Percentiles rank a stretch among this genome's conserved stretches.
Evolutionary conservation across 2,797 vertebrate genomes (phyloP).

Genomic region (Macroramphosus scolopax): DNA sequence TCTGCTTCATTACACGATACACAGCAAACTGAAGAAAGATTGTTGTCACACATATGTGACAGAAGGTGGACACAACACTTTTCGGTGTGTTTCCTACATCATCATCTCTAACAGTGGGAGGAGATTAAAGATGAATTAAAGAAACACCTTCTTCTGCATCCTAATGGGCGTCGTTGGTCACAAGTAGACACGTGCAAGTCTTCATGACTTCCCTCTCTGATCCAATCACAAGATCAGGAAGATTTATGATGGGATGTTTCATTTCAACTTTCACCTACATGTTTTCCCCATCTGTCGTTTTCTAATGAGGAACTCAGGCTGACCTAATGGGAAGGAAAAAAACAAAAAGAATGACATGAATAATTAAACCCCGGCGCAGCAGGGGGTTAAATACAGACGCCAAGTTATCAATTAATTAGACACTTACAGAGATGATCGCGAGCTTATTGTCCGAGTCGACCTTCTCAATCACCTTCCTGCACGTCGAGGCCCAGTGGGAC

Average conservation of each 20-base stretch:
- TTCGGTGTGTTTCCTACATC: too few relatives aligned
- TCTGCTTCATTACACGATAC: too few relatives aligned
- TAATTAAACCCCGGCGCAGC: conserved; percentile 31
- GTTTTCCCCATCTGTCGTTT: conserved; percentile 16
- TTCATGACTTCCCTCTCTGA: conserved; percentile 13
- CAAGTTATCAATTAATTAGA: conserved; percentile 47
- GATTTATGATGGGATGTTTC: conserved; percentile 13
- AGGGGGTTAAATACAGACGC: conserved; percentile 43
- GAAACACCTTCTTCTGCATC: too few relatives aligned
- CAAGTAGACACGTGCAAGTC: too few relatives aligned
- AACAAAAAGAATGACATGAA: conserved; percentile 36
- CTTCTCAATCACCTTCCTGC: too few relatives aligned
- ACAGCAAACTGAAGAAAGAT: too few relatives aligned
- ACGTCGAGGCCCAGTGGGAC: too few relatives aligned
- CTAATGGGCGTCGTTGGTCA: too few relatives aligned
- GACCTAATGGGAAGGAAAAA: conserved; percentile 29
- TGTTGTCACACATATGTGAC: too few relatives aligned
- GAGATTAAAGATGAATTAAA: too few relatives aligned
- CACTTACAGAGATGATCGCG: conserved; percentile 33
- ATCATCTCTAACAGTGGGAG: too few relatives aligned
- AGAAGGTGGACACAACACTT: too few relatives aligned
- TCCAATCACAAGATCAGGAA: conserved; percentile 11
- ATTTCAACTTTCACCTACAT: conserved; percentile 17
- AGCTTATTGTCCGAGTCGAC: conserved; percentile 35
- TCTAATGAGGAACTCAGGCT: conserved; percentile 25